Conservation (phyloP, 2,113 vertebrate species). For the Climacteris rufus region DNA sequence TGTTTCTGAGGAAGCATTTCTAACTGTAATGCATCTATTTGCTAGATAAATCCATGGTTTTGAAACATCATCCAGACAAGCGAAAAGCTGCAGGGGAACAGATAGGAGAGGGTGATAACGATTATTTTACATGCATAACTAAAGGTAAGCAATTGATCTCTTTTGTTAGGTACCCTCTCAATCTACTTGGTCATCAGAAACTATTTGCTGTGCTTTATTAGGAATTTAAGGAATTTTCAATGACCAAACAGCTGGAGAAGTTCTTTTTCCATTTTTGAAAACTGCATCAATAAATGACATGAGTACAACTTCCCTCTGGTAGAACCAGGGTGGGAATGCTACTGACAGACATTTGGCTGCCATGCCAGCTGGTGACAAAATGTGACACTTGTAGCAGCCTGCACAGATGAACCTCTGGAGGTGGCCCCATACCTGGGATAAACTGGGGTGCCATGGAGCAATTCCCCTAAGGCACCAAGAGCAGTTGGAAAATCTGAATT, state of each 20-base stretch:
- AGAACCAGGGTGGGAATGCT: background rate
- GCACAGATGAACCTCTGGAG: background rate
- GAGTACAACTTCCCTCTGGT: background rate
- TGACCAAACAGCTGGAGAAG: background rate
- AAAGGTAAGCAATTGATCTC: constrained; percentile 80
- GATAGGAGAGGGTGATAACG: constrained; percentile 96
- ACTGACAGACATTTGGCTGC: background rate
- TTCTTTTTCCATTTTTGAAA: background rate
- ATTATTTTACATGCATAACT: constrained; percentile 98
- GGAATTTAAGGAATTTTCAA: background rate
- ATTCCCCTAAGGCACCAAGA: background rate
- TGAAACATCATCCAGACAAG: constrained; percentile 98
- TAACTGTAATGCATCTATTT: constrained; percentile 1
- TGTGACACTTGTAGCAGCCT: background rate
- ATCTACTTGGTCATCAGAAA: background rate
- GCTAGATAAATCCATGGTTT: constrained; percentile 94
- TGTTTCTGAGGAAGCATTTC: background rate
- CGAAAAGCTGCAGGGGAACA: constrained; percentile 96
- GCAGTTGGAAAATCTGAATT: background rate
- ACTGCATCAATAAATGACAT: background rate
- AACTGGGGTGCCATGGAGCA: background rate
- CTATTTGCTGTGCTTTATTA: background rate
- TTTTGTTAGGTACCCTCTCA: background rate
- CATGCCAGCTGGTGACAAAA: background rate
- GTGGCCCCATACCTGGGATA: background rate